phyloP scores from a whole-genome alignment of 2,113 vertebrate species.

The Nycticorax nycticorax region DNA sequence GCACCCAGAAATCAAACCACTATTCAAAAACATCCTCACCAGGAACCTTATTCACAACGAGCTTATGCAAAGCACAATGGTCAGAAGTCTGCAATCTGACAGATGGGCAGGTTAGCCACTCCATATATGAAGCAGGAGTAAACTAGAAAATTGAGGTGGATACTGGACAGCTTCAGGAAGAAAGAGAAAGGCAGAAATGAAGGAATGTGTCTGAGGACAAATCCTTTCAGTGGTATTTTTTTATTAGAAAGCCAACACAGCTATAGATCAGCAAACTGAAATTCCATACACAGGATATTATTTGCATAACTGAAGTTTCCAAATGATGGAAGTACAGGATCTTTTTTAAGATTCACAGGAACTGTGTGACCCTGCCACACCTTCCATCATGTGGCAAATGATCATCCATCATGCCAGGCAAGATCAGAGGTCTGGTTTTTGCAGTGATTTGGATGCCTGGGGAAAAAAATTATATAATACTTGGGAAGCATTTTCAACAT shows the following conservation, averaged over 20 bases:
- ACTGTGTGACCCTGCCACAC: not conserved
- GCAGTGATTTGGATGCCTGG: not conserved
- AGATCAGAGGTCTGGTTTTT: not conserved
- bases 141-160: not conserved
- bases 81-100: not conserved
- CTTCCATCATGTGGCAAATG: not conserved
- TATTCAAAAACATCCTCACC: not conserved
- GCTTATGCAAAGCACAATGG: not conserved
- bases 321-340: not conserved
- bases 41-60: not conserved
- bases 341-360: not conserved
- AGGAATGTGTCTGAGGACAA: not conserved
- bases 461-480: not conserved
- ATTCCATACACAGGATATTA: not conserved
- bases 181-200: not conserved
- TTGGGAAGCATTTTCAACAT: not conserved
- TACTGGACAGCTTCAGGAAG: not conserved
- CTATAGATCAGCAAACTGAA: not conserved
- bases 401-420: not conserved
- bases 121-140: not conserved
- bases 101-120: slow-evolving; percentile 2
- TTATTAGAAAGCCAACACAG: not conserved
- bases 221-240: not conserved
- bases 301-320: not conserved
- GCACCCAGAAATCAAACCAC: not conserved